phyloP scores from a whole-genome alignment of 2,888 invertebrate genomes.

The Siphlonurus alternatus region DNA sequence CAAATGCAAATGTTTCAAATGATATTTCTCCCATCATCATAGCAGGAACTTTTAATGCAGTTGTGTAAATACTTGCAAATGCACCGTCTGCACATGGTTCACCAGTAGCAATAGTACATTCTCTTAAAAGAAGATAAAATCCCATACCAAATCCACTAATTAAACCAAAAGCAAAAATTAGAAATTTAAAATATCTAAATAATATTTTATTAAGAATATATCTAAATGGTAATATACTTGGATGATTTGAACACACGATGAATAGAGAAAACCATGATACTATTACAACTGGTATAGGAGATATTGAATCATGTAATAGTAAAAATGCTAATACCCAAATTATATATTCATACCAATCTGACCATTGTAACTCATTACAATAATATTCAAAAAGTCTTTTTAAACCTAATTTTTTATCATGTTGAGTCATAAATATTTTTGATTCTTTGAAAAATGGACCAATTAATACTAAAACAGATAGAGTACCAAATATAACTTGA shows the following conservation, averaged over 20 bases:
- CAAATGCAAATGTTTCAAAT: background rate
- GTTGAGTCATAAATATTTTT: background rate
- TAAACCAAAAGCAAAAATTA: background rate
- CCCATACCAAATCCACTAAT: background rate
- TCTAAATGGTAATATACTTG: background rate
- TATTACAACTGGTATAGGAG: background rate
- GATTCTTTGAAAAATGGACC: background rate
- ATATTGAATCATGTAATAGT: background rate
- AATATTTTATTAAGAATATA: background rate
- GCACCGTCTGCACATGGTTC: background rate
- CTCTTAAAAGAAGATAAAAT: background rate
- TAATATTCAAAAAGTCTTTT: background rate
- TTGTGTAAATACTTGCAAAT: background rate
- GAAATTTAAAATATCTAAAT: background rate
- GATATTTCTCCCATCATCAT: slow-evolving; percentile 1
- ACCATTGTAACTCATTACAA: background rate
- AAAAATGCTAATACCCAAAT: background rate
- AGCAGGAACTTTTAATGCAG: background rate
- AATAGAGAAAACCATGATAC: slow-evolving; percentile 1
- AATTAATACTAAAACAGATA: background rate
- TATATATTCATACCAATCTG: background rate
- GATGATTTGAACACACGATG: background rate
- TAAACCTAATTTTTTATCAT: too few species aligned
- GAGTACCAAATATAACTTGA: background rate
- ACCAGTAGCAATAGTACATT: background rate